These are phyloP conservation scores for Tuta absoluta DNA, from an alignment of 2,888 invertebrate genomes.

Conservation along the genomic window DNA sequence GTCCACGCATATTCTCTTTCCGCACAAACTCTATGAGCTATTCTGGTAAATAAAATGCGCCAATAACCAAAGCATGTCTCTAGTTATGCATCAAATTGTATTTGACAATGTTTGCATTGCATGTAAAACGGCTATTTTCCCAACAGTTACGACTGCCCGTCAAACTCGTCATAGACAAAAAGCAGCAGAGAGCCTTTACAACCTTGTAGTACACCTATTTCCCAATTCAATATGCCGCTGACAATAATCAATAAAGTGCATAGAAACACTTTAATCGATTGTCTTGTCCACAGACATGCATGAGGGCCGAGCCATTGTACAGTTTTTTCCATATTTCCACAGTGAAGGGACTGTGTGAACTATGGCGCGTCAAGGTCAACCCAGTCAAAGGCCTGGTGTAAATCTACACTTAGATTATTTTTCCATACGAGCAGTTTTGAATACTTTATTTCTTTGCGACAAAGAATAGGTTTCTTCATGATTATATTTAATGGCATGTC, in stretches of 20 bases:
- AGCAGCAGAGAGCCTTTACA: conserved; percentile 46
- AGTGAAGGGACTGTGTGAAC: conserved; percentile 80
- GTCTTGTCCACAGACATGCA: conserved; percentile 68
- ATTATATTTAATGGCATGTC: conserved; percentile 24
- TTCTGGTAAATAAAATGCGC: no score
- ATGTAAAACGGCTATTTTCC: conserved; percentile 22
- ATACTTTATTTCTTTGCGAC: conserved; percentile 1
- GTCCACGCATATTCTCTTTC: no score
- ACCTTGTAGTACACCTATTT: conserved; percentile 63
- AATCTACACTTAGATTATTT: conserved; percentile 38
- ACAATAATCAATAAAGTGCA: conserved; percentile 78
- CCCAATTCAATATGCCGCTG: conserved; percentile 65
- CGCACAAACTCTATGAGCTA: no score
- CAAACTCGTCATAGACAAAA: conserved; percentile 28
- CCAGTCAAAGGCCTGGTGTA: conserved; percentile 68
- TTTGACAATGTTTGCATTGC: background rate
- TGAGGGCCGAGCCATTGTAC: conserved; percentile 71
- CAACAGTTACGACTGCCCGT: conserved; percentile 5
- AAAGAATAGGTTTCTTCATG: conserved; percentile 14
- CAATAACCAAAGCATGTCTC: background rate
- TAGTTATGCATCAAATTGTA: background rate
- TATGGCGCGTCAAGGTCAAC: conserved; percentile 71
- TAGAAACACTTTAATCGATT: conserved; percentile 74
- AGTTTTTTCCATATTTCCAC: conserved; percentile 76
- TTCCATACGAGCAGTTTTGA: conserved; percentile 19